phyloP scores from a whole-genome alignment of 2,113 vertebrate species.

The Cathartes aura region DNA sequence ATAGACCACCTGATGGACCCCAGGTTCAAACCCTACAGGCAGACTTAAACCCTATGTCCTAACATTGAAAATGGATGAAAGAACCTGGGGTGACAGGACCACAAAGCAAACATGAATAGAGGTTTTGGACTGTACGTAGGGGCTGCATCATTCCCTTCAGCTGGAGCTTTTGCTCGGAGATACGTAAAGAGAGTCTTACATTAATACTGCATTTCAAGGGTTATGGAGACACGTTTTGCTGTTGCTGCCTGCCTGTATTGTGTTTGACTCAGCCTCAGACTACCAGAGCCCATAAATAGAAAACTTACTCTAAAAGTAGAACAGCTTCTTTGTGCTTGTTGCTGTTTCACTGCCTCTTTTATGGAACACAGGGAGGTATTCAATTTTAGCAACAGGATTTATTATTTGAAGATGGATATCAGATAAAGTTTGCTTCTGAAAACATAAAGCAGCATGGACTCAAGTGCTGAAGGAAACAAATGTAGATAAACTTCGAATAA shows the following conservation, averaged over 20 bases:
- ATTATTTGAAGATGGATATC: conserved; percentile 17
- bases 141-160: neutral
- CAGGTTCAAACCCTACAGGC: neutral
- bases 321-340: neutral
- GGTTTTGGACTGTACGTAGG: neutral
- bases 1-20: neutral
- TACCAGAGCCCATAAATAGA: conserved; percentile 1
- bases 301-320: neutral
- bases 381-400: conserved; percentile 18
- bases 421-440: conserved; percentile 26
- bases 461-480: neutral
- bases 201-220: neutral
- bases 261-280: neutral
- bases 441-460: neutral
- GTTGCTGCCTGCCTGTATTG: neutral
- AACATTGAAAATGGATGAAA: neutral
- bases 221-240: neutral
- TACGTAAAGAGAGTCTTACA: neutral
- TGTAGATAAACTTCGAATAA: neutral
- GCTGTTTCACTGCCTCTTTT: neutral
- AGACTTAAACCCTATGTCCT: neutral
- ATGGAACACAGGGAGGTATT: neutral
- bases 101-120: neutral
- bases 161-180: neutral
- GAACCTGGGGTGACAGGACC: neutral